Evolutionary conservation across 2,113 vertebrate species (phyloP).

Genomic region (Willisornis vidua): DNA sequence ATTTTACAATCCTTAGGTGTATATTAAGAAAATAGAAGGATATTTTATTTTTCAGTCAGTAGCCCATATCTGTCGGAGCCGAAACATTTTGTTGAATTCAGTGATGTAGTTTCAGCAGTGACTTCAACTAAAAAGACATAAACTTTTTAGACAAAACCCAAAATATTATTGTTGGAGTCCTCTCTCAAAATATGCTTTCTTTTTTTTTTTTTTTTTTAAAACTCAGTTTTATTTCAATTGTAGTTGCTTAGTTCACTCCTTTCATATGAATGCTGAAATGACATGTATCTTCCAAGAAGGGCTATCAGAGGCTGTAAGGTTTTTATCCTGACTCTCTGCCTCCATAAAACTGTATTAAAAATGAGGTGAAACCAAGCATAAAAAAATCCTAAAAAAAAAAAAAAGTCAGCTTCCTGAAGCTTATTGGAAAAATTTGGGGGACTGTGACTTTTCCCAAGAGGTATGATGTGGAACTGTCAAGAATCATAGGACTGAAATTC

Average conservation of each 20-base stretch:
- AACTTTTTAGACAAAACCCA: not conserved
- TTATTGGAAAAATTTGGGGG: not conserved
- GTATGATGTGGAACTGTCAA: not conserved
- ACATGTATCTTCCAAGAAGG: not conserved
- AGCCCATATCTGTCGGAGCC: not conserved
- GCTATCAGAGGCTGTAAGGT: not conserved
- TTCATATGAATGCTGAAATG: not conserved
- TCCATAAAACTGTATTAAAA: not conserved
- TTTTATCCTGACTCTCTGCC: not conserved
- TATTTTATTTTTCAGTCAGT: not conserved
- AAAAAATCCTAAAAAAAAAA: not conserved
- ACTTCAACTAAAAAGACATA: not conserved
- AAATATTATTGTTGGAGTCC: not conserved
- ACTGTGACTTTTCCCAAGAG: not conserved
- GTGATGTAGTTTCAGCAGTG: not conserved
- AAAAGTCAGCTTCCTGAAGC: not conserved
- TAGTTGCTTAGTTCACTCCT: not conserved
- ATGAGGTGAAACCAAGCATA: not conserved
- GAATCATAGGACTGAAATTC: not conserved
- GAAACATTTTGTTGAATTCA: not conserved
- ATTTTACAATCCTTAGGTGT: not conserved
- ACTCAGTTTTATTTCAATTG: not conserved
- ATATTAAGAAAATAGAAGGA: not conserved
- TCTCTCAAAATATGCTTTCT: not conserved
- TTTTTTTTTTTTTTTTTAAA: not conserved